Base-by-base conservation (phyloP, 2,113 vertebrate species). In the Phylloscopus whistleri region DNA sequence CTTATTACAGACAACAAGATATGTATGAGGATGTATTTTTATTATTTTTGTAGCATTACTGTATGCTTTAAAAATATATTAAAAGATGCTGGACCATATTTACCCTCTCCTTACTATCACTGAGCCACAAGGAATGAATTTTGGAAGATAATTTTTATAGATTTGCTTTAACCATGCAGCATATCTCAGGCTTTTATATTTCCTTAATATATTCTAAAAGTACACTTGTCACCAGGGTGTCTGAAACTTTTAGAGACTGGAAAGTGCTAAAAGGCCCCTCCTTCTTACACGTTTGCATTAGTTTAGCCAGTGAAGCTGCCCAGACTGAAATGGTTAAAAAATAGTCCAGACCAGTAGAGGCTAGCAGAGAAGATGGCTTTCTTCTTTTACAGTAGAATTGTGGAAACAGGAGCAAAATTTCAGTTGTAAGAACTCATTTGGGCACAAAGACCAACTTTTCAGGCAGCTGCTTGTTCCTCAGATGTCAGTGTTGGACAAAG, bases 321-420 rank as follows among this genome's bases (percentile, higher is more conserved):
- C 46, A 58, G 48, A 41, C 23, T 66, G 60, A 94, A 91, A 89
- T 21, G 41, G 87, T 84, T 87, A 91, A 95, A 95, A 91, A 82
- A 64, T 13, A 70, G 52, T 90, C 43, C 77, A 68, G 58, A 63
- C 12, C 9, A 66, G 37, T 24, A 46, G 52, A 91, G 20, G 14
- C 23, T 37, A 74, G 46, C 44, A 62, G 41, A 82, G 37, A 80
- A 64, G 74, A 73, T n/a, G 7, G n/a, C 46, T 91, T 93, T 83
- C 62, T 41, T 76, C 60, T 79, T 66, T 80, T 86, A 23, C 46
- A 30, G 4, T 27, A 24, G 37, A 82, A 8, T 14, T 91, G n/a
- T 41, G 37, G 67, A 90, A 92, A 94, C 23, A 76, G 78, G 6
- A 92, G 46, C 4, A 96, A 76, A 94, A 73, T 37, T 79, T 83